These are phyloP conservation scores for Nicator chloris DNA, from an alignment of 2,113 vertebrate genomes.

Conservation along the genomic window DNA sequence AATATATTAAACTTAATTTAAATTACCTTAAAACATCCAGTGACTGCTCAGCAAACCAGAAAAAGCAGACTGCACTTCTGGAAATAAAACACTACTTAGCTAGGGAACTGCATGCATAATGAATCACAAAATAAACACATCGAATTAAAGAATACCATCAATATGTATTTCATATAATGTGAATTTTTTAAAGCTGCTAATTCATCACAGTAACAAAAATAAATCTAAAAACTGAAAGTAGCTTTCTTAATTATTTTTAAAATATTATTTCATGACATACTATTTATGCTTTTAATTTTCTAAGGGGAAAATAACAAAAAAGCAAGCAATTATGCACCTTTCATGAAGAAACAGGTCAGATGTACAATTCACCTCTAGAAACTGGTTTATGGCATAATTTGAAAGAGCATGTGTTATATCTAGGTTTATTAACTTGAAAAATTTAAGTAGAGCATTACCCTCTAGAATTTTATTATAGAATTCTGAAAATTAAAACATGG, in stretches of 20 bases:
- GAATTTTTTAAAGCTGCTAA: neutral
- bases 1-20: conserved; percentile 62
- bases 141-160: neutral
- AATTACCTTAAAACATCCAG: conserved; percentile 48
- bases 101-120: neutral
- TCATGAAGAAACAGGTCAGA: too few relatives aligned
- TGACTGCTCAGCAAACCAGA: conserved; percentile 56
- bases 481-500: neutral
- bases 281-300: neutral
- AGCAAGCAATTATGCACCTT: too few relatives aligned
- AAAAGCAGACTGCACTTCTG: neutral
- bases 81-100: conserved; percentile 23
- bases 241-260: neutral
- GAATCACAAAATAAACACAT: neutral
- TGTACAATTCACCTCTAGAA: neutral
- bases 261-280: neutral
- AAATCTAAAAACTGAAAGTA: neutral
- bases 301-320: accelerated
- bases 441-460: neutral
- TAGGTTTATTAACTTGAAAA: neutral
- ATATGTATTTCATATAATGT: neutral
- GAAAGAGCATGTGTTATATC: neutral
- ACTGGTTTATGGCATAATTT: neutral
- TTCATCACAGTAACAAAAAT: neutral
- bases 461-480: neutral